Base-by-base conservation (phyloP, 2,888 invertebrate genomes). In the Noctua fimbriata region DNA sequence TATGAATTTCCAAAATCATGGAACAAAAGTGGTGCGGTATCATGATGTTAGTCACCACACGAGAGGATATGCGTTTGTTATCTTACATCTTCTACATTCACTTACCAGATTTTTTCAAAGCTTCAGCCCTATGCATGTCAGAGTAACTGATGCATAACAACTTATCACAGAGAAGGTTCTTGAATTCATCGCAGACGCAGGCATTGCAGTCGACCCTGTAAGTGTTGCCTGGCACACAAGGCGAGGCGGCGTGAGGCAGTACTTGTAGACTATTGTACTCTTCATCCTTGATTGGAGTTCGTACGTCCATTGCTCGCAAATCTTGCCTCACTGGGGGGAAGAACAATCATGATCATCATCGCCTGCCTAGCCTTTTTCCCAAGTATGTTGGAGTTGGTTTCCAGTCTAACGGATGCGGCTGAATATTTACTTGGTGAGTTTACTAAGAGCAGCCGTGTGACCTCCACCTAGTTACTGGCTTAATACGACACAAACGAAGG, bases 171-270 rank as follows among this genome's bases (percentile, higher is more conserved):
- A 92, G 32, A 1, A 96, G 89, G 69, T 94, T 94, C 2, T 84
- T 84, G 10, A 84, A 89, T 1, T 90, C 83, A 4, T 91, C 79
- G 73, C 96, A 96, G 2, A 93, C 32, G 81, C 96, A 96, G 0
- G 82, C 67, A 76, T 96, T 96, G 82, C 96, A 96, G 63, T 92
- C 91, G 1, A 96, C 92, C 21, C 73, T 86, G 81, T 96, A 96
- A 0, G 86, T 85, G 6, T 78, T 89, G 0, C 95, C 94, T 0
- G 94, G 92, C 0, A 81, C 82, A 71, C 96, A 96, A 10, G 90
- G 83, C 0, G 89, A 72, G 0, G 93, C 89, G 16, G 90, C 72
- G 79, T 93, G 89, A 0, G 89, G 83, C 0, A 96, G 78, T 0
- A 58, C 44, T 1, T 91, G 89, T 0, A 94, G 77, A 0, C 79